A percentile compares a stretch with the other conserved stretches of the same genome.
These are phyloP conservation scores for Nymphalis urticae DNA, from an alignment of 2,888 invertebrate species.

Conservation along the genomic window DNA sequence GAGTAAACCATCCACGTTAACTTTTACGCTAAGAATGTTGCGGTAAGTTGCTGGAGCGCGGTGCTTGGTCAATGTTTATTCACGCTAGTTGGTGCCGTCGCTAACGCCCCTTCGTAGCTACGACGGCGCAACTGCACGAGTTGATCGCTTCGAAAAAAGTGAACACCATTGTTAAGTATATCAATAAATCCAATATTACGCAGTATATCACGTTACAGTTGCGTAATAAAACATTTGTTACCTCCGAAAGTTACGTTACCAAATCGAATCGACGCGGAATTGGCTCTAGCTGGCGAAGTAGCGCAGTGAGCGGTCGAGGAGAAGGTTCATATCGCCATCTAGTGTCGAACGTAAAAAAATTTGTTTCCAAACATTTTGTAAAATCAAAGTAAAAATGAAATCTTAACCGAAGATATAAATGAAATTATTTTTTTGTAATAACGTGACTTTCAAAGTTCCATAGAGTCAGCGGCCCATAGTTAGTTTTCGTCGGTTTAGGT, in stretches of 20 bases:
- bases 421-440: background rate
- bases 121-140: constrained; percentile 48
- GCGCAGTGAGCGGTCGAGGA: constrained; percentile 30
- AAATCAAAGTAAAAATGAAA: constrained; percentile 19
- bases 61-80: constrained; percentile 75
- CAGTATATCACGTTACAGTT: constrained; percentile 36
- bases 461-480: constrained; percentile 7
- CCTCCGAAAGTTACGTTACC: constrained; percentile 38
- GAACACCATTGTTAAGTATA: constrained; percentile 38
- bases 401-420: constrained; percentile 14
- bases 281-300: constrained; percentile 33
- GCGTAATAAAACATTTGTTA: constrained; percentile 36
- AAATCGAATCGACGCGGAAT: constrained; percentile 37
- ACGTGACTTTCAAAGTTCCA: background rate
- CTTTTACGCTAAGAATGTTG: constrained; percentile 82
- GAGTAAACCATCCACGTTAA: constrained; percentile 80
- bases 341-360: constrained; percentile 19
- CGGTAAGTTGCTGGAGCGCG: constrained; percentile 73
- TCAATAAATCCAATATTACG: constrained; percentile 41
- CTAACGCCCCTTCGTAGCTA: constrained; percentile 56
- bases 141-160: constrained; percentile 40
- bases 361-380: constrained; percentile 22
- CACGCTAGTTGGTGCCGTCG: constrained; percentile 62
- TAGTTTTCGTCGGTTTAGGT: constrained; percentile 4
- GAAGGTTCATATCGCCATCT: constrained; percentile 36